Conservation (phyloP, 2,888 invertebrate species). For the Heteromurus nitidus region DNA sequence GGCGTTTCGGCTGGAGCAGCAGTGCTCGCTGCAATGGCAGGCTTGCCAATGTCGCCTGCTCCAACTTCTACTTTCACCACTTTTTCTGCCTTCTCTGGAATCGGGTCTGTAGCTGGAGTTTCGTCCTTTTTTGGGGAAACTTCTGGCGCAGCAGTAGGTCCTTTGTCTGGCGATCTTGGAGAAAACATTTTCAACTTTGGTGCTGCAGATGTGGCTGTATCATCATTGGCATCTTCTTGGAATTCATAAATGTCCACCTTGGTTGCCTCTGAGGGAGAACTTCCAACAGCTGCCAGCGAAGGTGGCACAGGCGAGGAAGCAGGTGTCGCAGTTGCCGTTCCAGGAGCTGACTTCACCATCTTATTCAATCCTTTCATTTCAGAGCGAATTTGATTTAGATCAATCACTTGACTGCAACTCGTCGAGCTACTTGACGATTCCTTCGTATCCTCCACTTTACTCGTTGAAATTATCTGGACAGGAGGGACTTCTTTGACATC, state of each 20-base stretch:
- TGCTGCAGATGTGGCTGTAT: slow-evolving; percentile 47
- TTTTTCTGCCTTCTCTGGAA: slow-evolving; percentile 7
- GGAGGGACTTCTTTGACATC: background rate
- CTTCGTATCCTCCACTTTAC: slow-evolving; percentile 19
- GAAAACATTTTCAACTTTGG: slow-evolving; percentile 72
- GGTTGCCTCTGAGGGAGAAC: slow-evolving; percentile 40
- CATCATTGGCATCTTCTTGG: slow-evolving; percentile 70
- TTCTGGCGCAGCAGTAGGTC: background rate
- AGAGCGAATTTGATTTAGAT: slow-evolving; percentile 88
- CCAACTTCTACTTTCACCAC: background rate
- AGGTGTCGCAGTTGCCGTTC: slow-evolving; percentile 73
- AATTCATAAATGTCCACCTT: slow-evolving; percentile 71
- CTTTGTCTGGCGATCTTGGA: slow-evolving; percentile 70
- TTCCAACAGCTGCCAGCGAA: slow-evolving; percentile 57
- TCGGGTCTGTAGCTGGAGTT: background rate
- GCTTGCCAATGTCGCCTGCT: background rate
- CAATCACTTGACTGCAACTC: slow-evolving; percentile 79
- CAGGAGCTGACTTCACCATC: slow-evolving; percentile 77
- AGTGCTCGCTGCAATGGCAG: background rate
- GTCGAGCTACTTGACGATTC: slow-evolving; percentile 43
- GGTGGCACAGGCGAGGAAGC: slow-evolving; percentile 48
- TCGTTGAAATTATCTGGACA: background rate
- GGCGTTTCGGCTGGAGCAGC: background rate
- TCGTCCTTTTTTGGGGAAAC: slow-evolving; percentile 12
- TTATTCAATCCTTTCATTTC: slow-evolving; percentile 88